These are phyloP conservation scores for Drosophila quadrilineata DNA, from an alignment of 1,140 invertebrate genomes.

Conservation along the genomic window DNA sequence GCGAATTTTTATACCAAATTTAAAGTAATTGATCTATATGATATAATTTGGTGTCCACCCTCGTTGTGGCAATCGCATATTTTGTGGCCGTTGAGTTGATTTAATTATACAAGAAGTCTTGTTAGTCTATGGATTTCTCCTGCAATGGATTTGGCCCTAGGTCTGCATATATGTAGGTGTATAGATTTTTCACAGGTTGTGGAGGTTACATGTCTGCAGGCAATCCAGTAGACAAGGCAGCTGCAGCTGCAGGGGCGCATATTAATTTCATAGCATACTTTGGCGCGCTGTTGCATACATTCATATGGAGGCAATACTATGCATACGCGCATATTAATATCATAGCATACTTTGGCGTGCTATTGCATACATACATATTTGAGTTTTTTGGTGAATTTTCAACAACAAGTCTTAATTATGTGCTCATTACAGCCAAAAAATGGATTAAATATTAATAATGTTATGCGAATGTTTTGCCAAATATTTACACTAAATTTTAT, in stretches of 20 bases:
- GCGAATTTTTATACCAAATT: too few relatives aligned
- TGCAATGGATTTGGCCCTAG: too few relatives aligned
- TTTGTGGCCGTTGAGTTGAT: slow-evolving; percentile 32
- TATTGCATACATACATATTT: slow-evolving; percentile 33
- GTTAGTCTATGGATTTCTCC: too few relatives aligned
- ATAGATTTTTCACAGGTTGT: slow-evolving; percentile 19
- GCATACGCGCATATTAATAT: slow-evolving; percentile 2
- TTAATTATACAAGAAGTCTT: slow-evolving; percentile 40
- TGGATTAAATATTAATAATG: slow-evolving; percentile 60
- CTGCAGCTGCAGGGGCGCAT: neutral
- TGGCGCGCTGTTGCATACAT: slow-evolving; percentile 25
- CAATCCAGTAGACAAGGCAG: neutral
- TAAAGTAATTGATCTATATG: too few relatives aligned
- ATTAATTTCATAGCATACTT: slow-evolving; percentile 39
- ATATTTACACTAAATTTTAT: slow-evolving; percentile 18
- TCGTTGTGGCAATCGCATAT: slow-evolving; percentile 5
- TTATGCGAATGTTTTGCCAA: slow-evolving; percentile 24
- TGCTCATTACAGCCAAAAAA: slow-evolving; percentile 61
- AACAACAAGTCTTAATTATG: slow-evolving; percentile 62
- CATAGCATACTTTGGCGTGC: slow-evolving; percentile 39
- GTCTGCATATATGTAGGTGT: too few relatives aligned
- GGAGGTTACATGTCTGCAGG: slow-evolving; percentile 6
- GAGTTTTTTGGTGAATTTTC: slow-evolving; percentile 35
- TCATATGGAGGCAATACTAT: too few relatives aligned
- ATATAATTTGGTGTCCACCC: neutral